Evolutionary conservation across 2,888 invertebrate genomes (phyloP), one percentile per base, ranked within the genome.

Genomic region (Quadroppia sp.): DNA sequence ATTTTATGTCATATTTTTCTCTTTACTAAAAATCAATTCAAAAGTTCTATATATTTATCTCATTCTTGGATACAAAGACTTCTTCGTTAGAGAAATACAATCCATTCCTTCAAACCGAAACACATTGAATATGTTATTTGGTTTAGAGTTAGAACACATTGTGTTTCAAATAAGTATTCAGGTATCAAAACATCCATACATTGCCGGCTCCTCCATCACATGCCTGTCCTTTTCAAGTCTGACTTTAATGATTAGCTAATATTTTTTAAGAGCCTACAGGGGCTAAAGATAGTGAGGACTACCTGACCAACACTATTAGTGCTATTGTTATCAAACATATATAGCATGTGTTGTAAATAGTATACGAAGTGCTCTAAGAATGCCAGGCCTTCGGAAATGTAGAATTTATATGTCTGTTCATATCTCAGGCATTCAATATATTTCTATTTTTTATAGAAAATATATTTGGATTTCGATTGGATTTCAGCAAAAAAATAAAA

Each of bases 201-300:
- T 20, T 23, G 30, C 59, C 20, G 7, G 3, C 56, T 56, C 56
- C 23, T 13, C 32, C 25, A 30, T 32, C 15, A 4, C 20, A 28
- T 59, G 59, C 13, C 59, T 59, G 28, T 59, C 4, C 13, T n/a
- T 59, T 28, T 28, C 28, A 59, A 59, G 59, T 59, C 59, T 59
- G 59, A 59, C 59, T 59, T 59, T 59, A 59, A 59, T 59, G 59
- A 28, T 59, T 20, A 7, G 9, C n/a, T 59, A 59, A 59, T 59
- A 59, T 59, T 23, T 56, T 56, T 20, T 15, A 30, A 50, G 50
- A 15, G 59, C 59, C 59, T 30, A 15, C 15, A 59, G 59, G 59
- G 59, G 59, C 25, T 59, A 30, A 59, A 59, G 59, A 59, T 59
- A 59, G 59, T 23, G 59, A 59, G 30, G 20, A 59, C 25, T 23